phyloP scores from a whole-genome alignment of 2,888 invertebrate genomes.

The Cantharis nigra region DNA sequence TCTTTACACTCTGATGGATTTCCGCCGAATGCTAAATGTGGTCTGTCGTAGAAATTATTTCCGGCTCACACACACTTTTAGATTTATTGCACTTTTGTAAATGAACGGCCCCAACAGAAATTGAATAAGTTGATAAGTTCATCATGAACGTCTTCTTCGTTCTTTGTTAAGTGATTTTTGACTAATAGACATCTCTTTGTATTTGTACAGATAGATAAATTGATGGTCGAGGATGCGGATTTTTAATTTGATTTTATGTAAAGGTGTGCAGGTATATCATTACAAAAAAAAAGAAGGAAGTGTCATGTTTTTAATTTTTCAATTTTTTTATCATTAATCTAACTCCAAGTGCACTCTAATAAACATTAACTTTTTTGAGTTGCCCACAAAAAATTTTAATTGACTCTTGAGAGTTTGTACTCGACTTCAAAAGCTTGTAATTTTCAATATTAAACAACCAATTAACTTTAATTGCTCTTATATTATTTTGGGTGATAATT shows the following conservation, averaged over 20 bases:
- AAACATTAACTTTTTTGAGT: not conserved
- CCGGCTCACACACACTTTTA: not conserved
- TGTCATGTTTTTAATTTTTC: not conserved
- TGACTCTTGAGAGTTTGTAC: not conserved
- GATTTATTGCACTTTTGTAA: not conserved
- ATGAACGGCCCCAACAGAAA: not conserved
- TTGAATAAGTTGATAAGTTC: not conserved
- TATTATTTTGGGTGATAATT: not conserved
- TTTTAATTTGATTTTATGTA: not conserved
- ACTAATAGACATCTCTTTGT: not conserved
- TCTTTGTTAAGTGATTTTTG: not conserved
- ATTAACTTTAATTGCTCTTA: not conserved
- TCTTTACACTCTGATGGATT: slow-evolving; percentile 7
- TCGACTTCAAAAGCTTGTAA: not conserved
- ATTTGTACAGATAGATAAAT: not conserved
- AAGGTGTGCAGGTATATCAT: not conserved
- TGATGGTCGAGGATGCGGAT: not conserved
- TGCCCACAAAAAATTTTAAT: not conserved
- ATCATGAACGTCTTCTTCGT: not conserved
- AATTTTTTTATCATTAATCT: not conserved
- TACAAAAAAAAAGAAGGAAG: not conserved
- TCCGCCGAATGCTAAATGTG: slow-evolving; percentile 12
- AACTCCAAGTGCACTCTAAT: not conserved
- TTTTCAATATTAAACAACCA: not conserved
- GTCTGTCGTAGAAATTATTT: slow-evolving; percentile 5